A percentile compares a stretch with the other conserved stretches of the same genome.
Conservation (phyloP, 2,113 vertebrate species). For the Chionomys nivalis region DNA sequence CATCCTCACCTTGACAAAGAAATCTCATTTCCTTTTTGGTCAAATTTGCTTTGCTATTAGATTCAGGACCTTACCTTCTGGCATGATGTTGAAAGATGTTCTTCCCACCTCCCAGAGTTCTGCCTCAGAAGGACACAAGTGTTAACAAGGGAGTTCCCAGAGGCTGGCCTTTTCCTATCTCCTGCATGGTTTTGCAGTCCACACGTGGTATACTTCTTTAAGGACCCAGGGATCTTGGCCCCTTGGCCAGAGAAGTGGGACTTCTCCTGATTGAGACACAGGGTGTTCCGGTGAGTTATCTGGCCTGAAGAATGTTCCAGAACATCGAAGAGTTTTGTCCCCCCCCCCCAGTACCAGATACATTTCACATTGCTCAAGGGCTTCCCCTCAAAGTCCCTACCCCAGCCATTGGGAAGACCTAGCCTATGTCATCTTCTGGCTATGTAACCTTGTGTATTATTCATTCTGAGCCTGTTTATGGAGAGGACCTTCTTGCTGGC, state of each 20-base stretch:
- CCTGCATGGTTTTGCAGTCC: neutral
- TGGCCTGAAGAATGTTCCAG: neutral
- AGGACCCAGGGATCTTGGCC: neutral
- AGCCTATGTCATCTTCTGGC: neutral
- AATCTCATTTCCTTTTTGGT: slow-evolving; percentile 78
- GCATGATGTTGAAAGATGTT: slow-evolving; percentile 20
- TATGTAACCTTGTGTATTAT: neutral
- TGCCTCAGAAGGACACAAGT: slow-evolving; percentile 20
- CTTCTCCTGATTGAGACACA: neutral
- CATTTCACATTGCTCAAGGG: neutral
- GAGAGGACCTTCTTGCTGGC: neutral
- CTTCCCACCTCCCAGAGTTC: neutral
- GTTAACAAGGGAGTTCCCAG: neutral
- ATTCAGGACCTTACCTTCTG: slow-evolving; percentile 69
- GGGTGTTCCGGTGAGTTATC: neutral
- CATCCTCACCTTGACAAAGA: slow-evolving; percentile 80
- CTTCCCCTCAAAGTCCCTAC: neutral
- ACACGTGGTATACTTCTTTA: neutral
- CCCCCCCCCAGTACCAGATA: neutral
- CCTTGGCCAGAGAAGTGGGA: neutral
- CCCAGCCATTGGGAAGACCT: neutral
- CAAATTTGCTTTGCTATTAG: slow-evolving; percentile 74
- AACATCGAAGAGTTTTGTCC: neutral
- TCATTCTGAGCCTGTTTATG: neutral
- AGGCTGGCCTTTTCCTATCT: neutral